These are phyloP conservation scores for Falco novaeseelandiae DNA, from an alignment of 2,797 vertebrate genomes.

Conservation along the genomic window DNA sequence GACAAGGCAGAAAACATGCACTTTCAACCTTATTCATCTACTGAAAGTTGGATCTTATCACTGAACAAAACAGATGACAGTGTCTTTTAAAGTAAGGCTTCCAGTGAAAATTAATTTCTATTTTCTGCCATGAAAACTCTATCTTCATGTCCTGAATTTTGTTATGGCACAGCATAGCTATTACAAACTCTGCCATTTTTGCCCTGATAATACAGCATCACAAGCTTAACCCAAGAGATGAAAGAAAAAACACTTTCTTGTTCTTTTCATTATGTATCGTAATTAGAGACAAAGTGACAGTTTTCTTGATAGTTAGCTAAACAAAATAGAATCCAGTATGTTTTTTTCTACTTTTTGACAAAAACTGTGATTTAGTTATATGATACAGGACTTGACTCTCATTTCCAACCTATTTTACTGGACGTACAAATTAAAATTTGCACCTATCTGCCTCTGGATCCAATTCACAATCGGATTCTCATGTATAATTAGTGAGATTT, in stretches of 20 bases:
- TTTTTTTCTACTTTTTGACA: neutral
- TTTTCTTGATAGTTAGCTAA: neutral
- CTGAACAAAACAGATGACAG: neutral
- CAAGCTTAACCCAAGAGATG: neutral
- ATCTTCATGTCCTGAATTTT: neutral
- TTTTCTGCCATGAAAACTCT: neutral
- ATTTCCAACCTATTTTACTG: neutral
- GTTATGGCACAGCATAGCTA: neutral
- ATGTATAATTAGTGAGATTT: neutral
- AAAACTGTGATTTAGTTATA: neutral
- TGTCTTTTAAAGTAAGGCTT: neutral
- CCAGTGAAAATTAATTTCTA: neutral
- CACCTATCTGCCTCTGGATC: neutral
- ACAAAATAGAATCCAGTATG: neutral
- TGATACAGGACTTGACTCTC: neutral
- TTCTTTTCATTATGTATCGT: neutral
- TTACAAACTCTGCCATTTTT: neutral
- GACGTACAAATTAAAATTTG: neutral
- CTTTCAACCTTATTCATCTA: neutral
- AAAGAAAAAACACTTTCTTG: neutral
- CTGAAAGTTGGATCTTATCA: neutral
- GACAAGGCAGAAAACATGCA: neutral
- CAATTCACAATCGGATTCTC: neutral
- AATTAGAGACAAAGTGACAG: neutral
- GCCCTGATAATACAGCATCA: neutral